A percentile compares a stretch with the other conserved stretches of the same genome.
Evolutionary conservation across 2,113 vertebrate species (phyloP).

Genomic region (Orycteropus afer): DNA sequence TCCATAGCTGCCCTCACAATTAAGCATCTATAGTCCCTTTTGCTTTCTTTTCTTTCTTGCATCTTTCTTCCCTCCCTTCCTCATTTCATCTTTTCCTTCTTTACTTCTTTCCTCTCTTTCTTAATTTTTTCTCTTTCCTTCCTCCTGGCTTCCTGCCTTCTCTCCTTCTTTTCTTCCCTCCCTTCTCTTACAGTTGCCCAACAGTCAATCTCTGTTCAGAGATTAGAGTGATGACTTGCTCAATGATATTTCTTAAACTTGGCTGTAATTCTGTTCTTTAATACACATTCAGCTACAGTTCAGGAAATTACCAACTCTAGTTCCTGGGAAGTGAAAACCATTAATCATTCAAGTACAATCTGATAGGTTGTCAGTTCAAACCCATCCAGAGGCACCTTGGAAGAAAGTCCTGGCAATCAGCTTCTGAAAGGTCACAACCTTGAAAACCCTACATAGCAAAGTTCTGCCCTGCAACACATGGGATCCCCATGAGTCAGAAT

Average conservation of each 20-base stretch:
- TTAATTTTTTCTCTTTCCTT: too few species aligned
- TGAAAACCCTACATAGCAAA: not conserved
- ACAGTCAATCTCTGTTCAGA: not conserved
- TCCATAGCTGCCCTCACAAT: not conserved
- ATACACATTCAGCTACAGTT: not conserved
- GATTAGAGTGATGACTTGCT: slow-evolving; percentile 20
- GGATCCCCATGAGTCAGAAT: too few species aligned
- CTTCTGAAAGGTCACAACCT: not conserved
- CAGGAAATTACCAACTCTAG: not conserved
- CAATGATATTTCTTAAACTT: not conserved
- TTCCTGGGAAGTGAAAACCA: not conserved
- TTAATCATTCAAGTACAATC: not conserved
- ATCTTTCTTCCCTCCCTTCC: fast-evolving
- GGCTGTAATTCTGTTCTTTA: slow-evolving; percentile 34
- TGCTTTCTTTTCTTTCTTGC: not conserved
- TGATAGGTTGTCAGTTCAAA: not conserved
- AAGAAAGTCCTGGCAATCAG: not conserved
- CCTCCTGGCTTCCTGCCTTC: too few species aligned
- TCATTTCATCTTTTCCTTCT: too few species aligned
- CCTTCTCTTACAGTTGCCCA: not conserved
- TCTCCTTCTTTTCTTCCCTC: too few species aligned
- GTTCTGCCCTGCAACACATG: not conserved
- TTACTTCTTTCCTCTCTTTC: fast-evolving
- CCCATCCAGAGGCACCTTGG: not conserved
- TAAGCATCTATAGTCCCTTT: not conserved